These are phyloP conservation scores for Actenoides lindsayi DNA, from an alignment of 2,113 vertebrate genomes.

Conservation along the genomic window DNA sequence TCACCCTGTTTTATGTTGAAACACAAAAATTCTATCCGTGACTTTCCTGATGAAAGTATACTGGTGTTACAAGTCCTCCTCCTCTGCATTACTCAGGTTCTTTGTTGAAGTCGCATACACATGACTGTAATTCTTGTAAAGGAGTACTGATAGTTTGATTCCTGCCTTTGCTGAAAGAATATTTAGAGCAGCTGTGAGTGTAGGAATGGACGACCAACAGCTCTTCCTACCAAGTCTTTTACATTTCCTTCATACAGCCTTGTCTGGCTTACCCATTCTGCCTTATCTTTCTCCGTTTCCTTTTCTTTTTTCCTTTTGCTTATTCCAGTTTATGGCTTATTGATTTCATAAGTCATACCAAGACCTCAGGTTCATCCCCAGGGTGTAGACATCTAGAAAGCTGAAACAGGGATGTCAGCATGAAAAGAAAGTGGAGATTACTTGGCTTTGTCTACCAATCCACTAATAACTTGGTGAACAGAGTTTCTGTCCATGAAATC, in stretches of 20 bases:
- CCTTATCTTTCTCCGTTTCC: background rate
- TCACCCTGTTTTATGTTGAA: background rate
- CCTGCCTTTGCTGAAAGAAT: background rate
- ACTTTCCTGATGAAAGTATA: background rate
- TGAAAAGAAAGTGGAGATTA: conserved; percentile 12
- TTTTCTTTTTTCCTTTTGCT: background rate
- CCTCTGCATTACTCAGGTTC: background rate
- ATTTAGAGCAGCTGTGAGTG: background rate
- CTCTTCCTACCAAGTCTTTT: background rate
- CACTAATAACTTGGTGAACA: background rate
- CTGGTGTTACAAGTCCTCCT: background rate
- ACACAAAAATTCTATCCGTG: background rate
- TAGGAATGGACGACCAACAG: background rate
- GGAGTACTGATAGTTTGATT: background rate
- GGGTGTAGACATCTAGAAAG: background rate
- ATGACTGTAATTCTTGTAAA: background rate
- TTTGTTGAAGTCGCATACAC: background rate
- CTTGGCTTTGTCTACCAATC: background rate
- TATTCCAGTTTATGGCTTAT: conserved; percentile 1
- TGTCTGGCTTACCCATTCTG: background rate
- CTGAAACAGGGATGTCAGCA: background rate
- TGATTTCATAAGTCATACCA: background rate
- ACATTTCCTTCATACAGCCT: background rate
- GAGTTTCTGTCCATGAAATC: background rate
- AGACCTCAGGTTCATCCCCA: background rate